Percentiles rank a stretch among this genome's conserved stretches.
phyloP scores from a whole-genome alignment of 2,797 vertebrate genomes.

The Acanthurus lineatus region DNA sequence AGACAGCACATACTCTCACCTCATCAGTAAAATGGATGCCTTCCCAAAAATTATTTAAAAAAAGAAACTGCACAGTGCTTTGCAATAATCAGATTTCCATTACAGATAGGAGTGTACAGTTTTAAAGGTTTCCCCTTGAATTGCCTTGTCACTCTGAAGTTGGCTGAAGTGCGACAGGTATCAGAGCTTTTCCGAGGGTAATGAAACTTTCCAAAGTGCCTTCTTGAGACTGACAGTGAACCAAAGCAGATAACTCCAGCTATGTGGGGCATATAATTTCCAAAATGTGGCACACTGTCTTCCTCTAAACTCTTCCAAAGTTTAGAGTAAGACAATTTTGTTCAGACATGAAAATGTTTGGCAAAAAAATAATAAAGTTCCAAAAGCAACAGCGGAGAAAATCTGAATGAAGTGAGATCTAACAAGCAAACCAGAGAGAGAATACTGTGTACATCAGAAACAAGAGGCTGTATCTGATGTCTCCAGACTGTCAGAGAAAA shows the following conservation, averaged over 20 bases:
- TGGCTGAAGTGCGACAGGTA: conserved; percentile 29
- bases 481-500: conserved; percentile 5
- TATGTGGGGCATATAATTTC: conserved; percentile 21
- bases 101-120: conserved; percentile 61
- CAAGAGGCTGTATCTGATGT: conserved; percentile 12
- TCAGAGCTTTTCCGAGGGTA: conserved; percentile 19
- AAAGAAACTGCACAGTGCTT: conserved; percentile 37
- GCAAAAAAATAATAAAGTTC: conserved; percentile 14
- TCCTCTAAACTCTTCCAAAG: background rate
- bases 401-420: conserved; percentile 25
- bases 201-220: conserved; percentile 46
- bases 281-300: conserved; percentile 9
- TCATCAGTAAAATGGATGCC: conserved; percentile 52
- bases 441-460: conserved; percentile 12
- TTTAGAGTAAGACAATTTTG: conserved; percentile 18
- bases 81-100: conserved; percentile 70
- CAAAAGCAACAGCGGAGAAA: conserved; percentile 6
- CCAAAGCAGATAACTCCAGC: conserved; percentile 40
- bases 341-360: conserved; percentile 36
- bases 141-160: conserved; percentile 61
- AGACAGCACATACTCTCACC: conserved; percentile 57
- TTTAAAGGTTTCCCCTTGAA: conserved; percentile 49
- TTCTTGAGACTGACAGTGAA: conserved; percentile 38
- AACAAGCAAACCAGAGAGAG: conserved; percentile 27
- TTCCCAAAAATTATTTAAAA: conserved; percentile 29